A percentile compares a stretch with the other conserved stretches of the same genome.
phyloP scores from a whole-genome alignment of 92 coral and sea anemone genomes.

The Diadumene lineata region DNA sequence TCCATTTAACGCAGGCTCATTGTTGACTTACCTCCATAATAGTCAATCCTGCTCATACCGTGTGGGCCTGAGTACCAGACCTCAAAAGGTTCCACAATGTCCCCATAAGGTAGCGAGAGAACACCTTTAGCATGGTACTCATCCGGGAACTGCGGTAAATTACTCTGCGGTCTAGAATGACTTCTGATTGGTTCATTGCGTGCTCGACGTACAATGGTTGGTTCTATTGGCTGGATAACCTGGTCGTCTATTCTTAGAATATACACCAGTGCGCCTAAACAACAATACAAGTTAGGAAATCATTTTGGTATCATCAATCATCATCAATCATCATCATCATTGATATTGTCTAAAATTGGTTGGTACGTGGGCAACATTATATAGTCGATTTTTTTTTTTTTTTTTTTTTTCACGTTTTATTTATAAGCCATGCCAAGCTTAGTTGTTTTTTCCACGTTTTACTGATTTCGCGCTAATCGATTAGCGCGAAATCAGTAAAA shows the following conservation, averaged over 20 bases:
- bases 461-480: too few relatives aligned
- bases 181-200: conserved; percentile 1
- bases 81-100: conserved; percentile 96
- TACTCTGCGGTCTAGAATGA: conserved; percentile 5
- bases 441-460: too few relatives aligned
- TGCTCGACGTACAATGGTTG: not conserved
- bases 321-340: too few relatives aligned
- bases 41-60: conserved; percentile 98
- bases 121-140: conserved; percentile 88
- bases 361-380: too few relatives aligned
- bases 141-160: conserved; percentile 71
- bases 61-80: conserved; percentile 88
- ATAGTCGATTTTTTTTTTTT: too few relatives aligned
- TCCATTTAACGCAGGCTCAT: not conserved
- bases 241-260: not conserved
- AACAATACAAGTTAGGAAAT: not conserved
- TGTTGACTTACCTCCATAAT: conserved; percentile 73
- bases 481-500: too few relatives aligned
- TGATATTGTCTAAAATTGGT: too few relatives aligned
- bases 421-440: too few relatives aligned
- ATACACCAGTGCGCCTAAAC: not conserved
- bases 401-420: too few relatives aligned
- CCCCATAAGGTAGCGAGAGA: conserved; percentile 96
- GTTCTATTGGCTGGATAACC: not conserved
- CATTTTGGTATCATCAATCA: too few relatives aligned